Percentiles rank a stretch among this genome's conserved stretches.
Conservation (phyloP, 1,140 invertebrate species). For the Cecropterus lyciades region DNA sequence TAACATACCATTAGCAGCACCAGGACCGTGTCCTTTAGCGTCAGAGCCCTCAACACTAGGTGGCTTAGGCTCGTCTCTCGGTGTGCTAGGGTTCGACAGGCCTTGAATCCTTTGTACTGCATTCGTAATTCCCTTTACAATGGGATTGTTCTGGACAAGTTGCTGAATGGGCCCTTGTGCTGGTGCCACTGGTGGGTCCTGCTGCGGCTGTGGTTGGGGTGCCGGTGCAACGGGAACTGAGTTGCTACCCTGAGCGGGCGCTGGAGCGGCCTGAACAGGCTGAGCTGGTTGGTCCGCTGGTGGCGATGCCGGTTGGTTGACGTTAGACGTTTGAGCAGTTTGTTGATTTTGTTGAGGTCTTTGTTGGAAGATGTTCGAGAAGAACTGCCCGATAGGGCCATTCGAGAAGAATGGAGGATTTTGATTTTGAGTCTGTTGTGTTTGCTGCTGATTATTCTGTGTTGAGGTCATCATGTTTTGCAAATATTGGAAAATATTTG, state of each 20-base stretch:
- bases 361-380: not conserved
- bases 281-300: not conserved
- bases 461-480: constrained; percentile 35
- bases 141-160: constrained; percentile 65
- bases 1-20: not conserved
- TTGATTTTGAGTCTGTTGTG: not conserved
- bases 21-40: constrained; percentile 33
- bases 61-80: constrained; percentile 49
- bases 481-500: constrained; percentile 37
- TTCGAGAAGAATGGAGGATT: not conserved
- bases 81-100: constrained; percentile 54
- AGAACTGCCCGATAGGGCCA: not conserved
- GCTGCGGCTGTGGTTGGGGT: constrained; percentile 2
- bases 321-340: not conserved
- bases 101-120: constrained; percentile 62
- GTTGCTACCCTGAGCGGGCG: constrained; percentile 15
- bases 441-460: constrained; percentile 27
- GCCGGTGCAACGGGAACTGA: constrained; percentile 26
- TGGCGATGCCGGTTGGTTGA: constrained; percentile 1
- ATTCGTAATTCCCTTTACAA: constrained; percentile 59
- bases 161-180: constrained; percentile 58
- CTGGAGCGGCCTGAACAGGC: constrained; percentile 1
- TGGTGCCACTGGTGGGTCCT: not conserved
- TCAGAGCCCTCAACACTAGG: constrained; percentile 33
- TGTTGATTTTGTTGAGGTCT: constrained; percentile 6